Evolutionary conservation across 2,888 invertebrate genomes (phyloP).

Genomic region (Chydorus sphaericus): DNA sequence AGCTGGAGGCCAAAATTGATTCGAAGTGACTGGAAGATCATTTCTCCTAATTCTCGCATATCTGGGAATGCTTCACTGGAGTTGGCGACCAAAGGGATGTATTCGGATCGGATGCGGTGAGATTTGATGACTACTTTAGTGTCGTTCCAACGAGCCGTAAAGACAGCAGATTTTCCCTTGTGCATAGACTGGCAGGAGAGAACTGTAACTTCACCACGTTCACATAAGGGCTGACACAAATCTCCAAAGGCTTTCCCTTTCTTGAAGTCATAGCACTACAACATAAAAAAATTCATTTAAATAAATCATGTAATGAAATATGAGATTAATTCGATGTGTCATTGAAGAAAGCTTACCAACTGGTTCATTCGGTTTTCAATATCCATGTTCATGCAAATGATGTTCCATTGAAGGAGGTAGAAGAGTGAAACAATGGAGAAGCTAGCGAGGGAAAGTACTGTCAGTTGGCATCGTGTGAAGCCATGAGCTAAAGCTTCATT

Average conservation of each 20-base stretch:
- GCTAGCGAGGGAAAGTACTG: background rate
- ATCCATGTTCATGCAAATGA: slow-evolving; percentile 2
- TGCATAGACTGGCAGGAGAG: slow-evolving; percentile 44
- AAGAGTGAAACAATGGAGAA: background rate
- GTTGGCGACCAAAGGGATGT: background rate
- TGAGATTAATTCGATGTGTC: background rate
- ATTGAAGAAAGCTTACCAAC: background rate
- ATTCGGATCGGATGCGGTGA: background rate
- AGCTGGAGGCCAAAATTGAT: background rate
- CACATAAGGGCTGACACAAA: slow-evolving; percentile 46
- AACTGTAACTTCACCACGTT: slow-evolving; percentile 37
- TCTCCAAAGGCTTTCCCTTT: slow-evolving; percentile 42
- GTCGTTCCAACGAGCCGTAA: slow-evolving; percentile 42
- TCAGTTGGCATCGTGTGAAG: background rate
- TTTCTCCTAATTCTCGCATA: background rate
- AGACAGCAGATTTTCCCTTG: slow-evolving; percentile 44
- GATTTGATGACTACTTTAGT: slow-evolving; percentile 42
- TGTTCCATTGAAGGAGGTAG: slow-evolving; percentile 11
- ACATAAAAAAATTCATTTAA: background rate
- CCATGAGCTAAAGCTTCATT: too few species aligned
- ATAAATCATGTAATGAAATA: background rate
- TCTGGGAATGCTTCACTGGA: background rate
- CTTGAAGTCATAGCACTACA: slow-evolving; percentile 41
- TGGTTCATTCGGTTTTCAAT: background rate
- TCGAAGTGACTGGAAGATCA: background rate